Evolutionary conservation across 2,113 vertebrate species (phyloP), one percentile per base, ranked within the genome.

Genomic region (Passerina amoena): DNA sequence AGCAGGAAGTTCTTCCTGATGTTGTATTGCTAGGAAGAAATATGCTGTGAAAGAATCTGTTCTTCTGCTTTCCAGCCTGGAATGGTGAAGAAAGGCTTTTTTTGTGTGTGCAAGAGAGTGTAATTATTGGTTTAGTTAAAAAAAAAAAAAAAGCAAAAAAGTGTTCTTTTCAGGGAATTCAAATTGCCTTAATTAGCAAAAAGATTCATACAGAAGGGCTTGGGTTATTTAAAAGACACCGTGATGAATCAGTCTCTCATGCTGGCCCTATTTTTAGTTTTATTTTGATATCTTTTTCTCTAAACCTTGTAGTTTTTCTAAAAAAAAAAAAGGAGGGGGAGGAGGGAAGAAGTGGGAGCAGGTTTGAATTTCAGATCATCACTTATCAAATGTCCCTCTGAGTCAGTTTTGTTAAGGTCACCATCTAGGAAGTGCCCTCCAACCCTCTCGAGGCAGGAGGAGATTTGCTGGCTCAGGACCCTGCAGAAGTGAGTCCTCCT

Each of bases 161-260:
- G 21, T 69, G 40, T 83, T 95, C 94, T 95, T 97, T 95, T 96
- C 88, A 94, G 89, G 87, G 70, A 84, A 91, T 95, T 93, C 63
- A 85, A 92, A 94, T 95, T 94, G 61, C 94, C 93, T 95, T 95
- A 95, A 97, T 96, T 97, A 96, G 86, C 45, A 96, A 82, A 92
- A 84, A 45, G 63, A 96, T 94, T 94, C 88, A 72, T 94, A 89
- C 82, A 95, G 86, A 61, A 68, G 69, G 44, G 40, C 63, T 83
- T 77, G 78, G n/a, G 64, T 95, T 93, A 93, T 94, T 96, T 93
- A 94, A 95, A 89, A 96, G 87, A 45, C 88, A 79, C 81, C 0
- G 0, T 91, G 94, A 96, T 38, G 0, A 93, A 70, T 89, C 87
- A 75, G 60, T 94, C 54, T 93, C 78, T 84, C 65, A 30, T 68